Base-by-base conservation (phyloP, 2,113 vertebrate genomes). In the Seriola dumerili region DNA sequence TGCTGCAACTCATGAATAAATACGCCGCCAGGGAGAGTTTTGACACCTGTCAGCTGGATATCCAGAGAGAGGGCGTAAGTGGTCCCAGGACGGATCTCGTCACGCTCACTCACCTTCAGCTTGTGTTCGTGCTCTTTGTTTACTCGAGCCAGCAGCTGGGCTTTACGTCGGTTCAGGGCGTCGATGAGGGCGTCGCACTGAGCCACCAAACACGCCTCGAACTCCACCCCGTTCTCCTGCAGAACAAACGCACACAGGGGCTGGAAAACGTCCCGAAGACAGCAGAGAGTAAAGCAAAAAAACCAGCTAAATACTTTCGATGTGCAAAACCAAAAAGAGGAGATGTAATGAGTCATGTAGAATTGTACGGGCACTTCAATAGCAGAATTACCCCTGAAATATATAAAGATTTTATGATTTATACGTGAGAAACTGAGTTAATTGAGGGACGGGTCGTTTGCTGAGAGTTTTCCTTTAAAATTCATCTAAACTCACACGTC, bases 51-150 rank as follows among this genome's bases (percentile, higher is more conserved):
- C 38, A 55, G 36, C 16, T 62, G 19, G 57, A 19, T 17, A 25
- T 29, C 10, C 19, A 54, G 23, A 25, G 19, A 1, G 23, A 25
- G 19, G 2, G 40, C 34, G 57, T 21, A 6, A 25, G 8, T 25
- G 21, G n/a, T 40, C 21, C n/a, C 0, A 0, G 8, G 13, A 8
- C 16, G 7, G 16, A 23, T 34, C 12, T 6, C 32, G 0, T 76
- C 63, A 5, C 1, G 74, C 5, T 57, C 4, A 5, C 89, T 89
- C 85, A 99, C 98, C 96, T 98, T 98, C 48, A 99, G 95, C 85
- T 99, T 99, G 94, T 99, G 97, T n/a, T 99, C 98, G 0, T 99
- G 98, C 76, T 99, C 98, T 87, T 99, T 99, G 94, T 97, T 99
- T 57, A 99, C 97, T 0, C 97, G 95, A 17, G 97, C 89, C 63